These are phyloP conservation scores for Sepiola atlantica DNA, from an alignment of 2,888 invertebrate species.

Conservation along the genomic window DNA sequence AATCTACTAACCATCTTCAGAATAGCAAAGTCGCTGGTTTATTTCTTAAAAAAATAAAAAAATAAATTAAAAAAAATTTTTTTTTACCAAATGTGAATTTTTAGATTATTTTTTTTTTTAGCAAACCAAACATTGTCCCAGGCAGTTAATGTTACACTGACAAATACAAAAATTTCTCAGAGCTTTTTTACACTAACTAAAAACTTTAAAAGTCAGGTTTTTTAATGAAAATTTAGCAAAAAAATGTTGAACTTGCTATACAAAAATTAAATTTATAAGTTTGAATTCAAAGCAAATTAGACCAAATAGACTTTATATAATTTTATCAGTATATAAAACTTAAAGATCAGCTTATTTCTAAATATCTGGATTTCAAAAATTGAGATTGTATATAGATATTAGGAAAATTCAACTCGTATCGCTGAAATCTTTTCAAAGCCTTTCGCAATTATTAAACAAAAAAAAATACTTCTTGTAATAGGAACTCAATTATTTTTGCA, in stretches of 20 bases:
- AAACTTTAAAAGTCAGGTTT: neutral
- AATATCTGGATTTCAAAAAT: neutral
- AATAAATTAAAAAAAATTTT: neutral
- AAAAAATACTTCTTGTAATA: neutral
- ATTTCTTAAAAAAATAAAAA: neutral
- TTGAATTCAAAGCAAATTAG: neutral
- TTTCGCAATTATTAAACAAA: neutral
- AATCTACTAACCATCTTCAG: neutral
- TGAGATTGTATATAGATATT: neutral
- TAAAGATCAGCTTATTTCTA: neutral
- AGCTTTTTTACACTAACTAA: neutral
- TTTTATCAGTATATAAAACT: neutral
- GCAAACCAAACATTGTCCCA: neutral
- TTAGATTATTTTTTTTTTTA: neutral
- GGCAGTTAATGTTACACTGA: slow-evolving; percentile 15
- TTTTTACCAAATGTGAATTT: neutral
- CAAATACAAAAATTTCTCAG: neutral
- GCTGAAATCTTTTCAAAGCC: neutral
- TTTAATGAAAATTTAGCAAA: neutral
- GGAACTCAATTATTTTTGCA: neutral
- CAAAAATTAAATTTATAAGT: no score
- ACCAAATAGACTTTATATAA: neutral
- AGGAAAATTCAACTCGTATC: neutral
- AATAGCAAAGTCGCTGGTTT: neutral
- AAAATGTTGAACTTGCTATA: no score